A percentile compares a stretch with the other conserved stretches of the same genome.
Evolutionary conservation across 2,888 invertebrate species (phyloP).

Genomic region (Neocrepidodera transversa): DNA sequence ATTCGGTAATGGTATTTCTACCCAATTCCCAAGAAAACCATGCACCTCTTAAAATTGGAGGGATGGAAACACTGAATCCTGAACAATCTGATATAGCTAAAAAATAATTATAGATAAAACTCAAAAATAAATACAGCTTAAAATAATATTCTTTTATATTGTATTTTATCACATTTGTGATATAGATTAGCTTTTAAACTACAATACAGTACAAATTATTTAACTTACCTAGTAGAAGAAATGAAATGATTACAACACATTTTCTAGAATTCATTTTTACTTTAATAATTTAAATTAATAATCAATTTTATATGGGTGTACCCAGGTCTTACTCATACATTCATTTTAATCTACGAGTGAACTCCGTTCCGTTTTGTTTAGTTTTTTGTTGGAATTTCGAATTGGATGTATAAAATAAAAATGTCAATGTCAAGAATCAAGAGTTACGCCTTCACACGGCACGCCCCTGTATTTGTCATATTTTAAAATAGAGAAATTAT

Average conservation of each 20-base stretch:
- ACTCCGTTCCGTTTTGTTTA: neutral
- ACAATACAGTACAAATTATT: no score
- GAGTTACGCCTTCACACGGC: no score
- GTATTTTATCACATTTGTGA: no score
- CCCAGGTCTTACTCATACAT: slow-evolving; percentile 9
- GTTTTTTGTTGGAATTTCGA: neutral
- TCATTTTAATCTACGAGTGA: neutral
- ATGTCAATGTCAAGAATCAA: neutral
- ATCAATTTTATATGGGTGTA: slow-evolving; percentile 5
- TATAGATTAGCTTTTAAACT: no score
- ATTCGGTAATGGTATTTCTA: slow-evolving; percentile 80
- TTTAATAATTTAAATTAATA: no score
- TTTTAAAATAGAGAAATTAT: neutral
- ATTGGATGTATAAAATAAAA: no score
- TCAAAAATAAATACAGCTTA: no score
- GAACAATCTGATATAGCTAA: slow-evolving; percentile 32
- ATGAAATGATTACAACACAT: no score
- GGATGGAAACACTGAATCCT: slow-evolving; percentile 70
- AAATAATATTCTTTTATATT: no score
- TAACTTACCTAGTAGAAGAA: slow-evolving; percentile 15
- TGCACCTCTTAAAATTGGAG: slow-evolving; percentile 79
- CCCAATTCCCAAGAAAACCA: slow-evolving; percentile 95
- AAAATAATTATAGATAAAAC: slow-evolving; percentile 18
- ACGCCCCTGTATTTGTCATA: neutral
- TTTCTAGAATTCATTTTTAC: slow-evolving; percentile 6